These are phyloP conservation scores for Saccopteryx bilineata DNA, from an alignment of 2,113 vertebrate genomes.

Conservation along the genomic window DNA sequence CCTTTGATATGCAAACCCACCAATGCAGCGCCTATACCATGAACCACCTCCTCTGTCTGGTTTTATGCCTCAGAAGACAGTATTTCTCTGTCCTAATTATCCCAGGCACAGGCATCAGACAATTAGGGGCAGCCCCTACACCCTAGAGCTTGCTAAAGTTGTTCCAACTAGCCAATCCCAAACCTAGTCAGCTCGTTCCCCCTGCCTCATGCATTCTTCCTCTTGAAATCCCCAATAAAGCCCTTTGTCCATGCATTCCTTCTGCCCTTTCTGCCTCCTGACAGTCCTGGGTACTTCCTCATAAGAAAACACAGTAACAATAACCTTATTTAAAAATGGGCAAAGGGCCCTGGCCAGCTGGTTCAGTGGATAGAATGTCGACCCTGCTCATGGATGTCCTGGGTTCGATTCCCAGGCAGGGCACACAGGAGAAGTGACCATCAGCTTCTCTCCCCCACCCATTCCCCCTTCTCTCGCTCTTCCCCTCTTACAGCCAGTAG, in stretches of 20 bases:
- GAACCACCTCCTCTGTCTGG: not conserved
- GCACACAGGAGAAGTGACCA: too few relatives aligned
- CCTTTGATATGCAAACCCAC: not conserved
- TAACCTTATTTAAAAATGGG: not conserved
- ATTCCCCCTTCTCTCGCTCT: too few relatives aligned
- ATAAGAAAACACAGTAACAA: not conserved
- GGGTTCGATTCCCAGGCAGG: too few relatives aligned
- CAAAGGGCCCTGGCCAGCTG: not conserved
- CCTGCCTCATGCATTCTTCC: not conserved
- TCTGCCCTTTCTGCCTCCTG: not conserved
- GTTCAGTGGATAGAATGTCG: too few relatives aligned
- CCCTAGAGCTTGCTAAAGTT: not conserved
- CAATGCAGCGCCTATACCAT: not conserved
- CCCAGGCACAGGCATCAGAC: not conserved
- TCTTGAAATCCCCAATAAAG: not conserved
- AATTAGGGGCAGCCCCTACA: not conserved
- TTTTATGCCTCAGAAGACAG: not conserved
- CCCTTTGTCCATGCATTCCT: not conserved
- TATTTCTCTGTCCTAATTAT: not conserved
- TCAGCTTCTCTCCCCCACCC: too few relatives aligned
- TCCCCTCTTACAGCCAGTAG: too few relatives aligned
- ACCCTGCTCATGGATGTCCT: too few relatives aligned
- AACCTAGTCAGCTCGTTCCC: not conserved
- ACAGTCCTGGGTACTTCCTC: not conserved
- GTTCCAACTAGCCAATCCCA: not conserved